Conservation (phyloP, 2,797 vertebrate genomes). For the Cyprinella venusta region DNA sequence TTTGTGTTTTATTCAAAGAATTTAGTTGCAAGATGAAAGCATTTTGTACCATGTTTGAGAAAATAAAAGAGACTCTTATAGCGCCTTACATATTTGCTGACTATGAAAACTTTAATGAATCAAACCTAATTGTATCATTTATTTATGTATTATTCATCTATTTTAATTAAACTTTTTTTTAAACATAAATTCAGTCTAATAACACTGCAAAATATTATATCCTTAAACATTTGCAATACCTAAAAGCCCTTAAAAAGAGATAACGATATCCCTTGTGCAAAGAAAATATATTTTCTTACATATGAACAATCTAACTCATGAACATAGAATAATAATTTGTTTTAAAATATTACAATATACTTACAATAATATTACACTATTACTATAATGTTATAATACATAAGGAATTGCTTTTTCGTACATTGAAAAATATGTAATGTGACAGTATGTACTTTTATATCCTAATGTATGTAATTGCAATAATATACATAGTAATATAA, state of each 20-base stretch:
- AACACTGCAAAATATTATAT: background rate
- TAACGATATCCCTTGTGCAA: background rate
- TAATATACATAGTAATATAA: background rate
- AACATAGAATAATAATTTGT: background rate
- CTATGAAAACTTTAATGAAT: background rate
- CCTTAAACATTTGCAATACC: background rate
- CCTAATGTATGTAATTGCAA: background rate
- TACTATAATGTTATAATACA: no score
- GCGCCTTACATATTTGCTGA: background rate
- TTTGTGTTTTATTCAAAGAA: background rate
- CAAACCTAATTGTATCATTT: background rate
- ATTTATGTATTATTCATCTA: background rate
- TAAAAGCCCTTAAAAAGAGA: background rate
- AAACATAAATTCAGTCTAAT: background rate
- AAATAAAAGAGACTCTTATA: background rate
- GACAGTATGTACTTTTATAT: background rate
- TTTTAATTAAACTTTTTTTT: background rate
- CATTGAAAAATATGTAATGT: background rate
- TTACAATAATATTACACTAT: background rate
- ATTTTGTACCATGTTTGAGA: background rate
- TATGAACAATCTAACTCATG: background rate
- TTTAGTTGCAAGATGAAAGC: background rate
- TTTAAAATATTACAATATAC: background rate
- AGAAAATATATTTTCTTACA: background rate
- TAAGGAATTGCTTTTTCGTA: background rate